Evolutionary conservation across 1,140 invertebrate genomes (phyloP).

Genomic region (Pectinophora gossypiella): DNA sequence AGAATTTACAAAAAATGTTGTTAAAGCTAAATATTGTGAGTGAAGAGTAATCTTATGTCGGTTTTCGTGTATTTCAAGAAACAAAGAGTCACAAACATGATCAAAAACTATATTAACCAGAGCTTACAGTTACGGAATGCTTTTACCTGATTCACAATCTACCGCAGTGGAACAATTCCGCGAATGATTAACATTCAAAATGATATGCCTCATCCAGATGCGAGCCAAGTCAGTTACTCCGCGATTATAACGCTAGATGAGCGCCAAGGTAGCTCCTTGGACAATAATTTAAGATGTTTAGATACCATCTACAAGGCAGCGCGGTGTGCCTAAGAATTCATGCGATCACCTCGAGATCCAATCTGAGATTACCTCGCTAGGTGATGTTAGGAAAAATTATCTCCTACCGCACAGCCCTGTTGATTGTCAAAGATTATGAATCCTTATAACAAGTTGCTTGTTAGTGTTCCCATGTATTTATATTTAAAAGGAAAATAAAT

Average conservation of each 20-base stretch:
- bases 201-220: conserved; percentile 32
- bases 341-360: conserved; percentile 60
- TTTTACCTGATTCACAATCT: no score
- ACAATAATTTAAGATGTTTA: conserved; percentile 68
- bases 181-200: no score
- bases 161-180: no score
- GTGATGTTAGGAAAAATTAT: conserved; percentile 63
- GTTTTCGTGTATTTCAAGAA: no score
- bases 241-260: conserved; percentile 49
- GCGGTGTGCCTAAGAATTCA: conserved; percentile 58
- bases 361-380: conserved; percentile 49
- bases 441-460: conserved; percentile 12
- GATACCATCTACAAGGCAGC: conserved; percentile 62
- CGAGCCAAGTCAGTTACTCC: conserved; percentile 23
- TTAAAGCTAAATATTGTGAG: not conserved
- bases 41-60: no score
- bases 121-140: no score
- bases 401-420: conserved; percentile 23
- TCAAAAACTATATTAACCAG: no score
- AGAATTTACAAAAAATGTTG: not conserved
- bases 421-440: conserved; percentile 45
- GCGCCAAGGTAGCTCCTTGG: conserved; percentile 36
- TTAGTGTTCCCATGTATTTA: conserved; percentile 14
- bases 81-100: no score
- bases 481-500: conserved; percentile 23